Evolutionary conservation across 2,888 invertebrate species (phyloP), one percentile per base, ranked within the genome.

Genomic region (Melinaea marsaeus): DNA sequence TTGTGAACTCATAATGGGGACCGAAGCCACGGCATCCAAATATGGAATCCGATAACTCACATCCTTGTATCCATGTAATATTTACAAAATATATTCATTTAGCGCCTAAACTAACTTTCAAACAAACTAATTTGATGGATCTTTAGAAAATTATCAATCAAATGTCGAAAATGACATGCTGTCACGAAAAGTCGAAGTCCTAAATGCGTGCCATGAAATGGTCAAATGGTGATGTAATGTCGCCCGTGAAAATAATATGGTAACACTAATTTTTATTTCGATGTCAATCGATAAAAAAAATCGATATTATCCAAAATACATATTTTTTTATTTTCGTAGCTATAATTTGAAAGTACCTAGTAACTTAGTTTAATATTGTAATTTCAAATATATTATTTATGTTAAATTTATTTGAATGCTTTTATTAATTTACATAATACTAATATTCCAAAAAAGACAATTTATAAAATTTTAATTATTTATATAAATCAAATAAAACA

Each of bases 121-220:
- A 89, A 89, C 90, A 88, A 88, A 88, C 89, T 88, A 89, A 86
- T 85, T 88, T 90, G 90, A 90, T 90, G 85, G 86, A 86, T 88
- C 87, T 84, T 84, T 83, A 81, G 85, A 89, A 89, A 90, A 90
- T 90, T 90, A 90, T 90, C 90, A 90, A 89, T 90, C 90, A 90
- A 90, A 90, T 86, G 90, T 90, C 90, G 87, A 88, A 90, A 90
- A 88, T 90, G 90, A 90, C 90, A 89, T 90, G 85, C 88, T 89
- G 90, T 90, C 90, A 90, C 87, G 87, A 88, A 90, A 90, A 88
- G 88, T 88, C 88, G 86, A 88, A 88, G 81, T 81, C 82, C 84
- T 82, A 86, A 88, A 85, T 83, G 88, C 86, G 85, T 87, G 87
- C 88, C 87, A 87, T 87, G 86, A 85, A 85, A 86, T 83, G 88